Evolutionary conservation across 2,797 vertebrate genomes (phyloP).

Genomic region (Nannoperca obscura): DNA sequence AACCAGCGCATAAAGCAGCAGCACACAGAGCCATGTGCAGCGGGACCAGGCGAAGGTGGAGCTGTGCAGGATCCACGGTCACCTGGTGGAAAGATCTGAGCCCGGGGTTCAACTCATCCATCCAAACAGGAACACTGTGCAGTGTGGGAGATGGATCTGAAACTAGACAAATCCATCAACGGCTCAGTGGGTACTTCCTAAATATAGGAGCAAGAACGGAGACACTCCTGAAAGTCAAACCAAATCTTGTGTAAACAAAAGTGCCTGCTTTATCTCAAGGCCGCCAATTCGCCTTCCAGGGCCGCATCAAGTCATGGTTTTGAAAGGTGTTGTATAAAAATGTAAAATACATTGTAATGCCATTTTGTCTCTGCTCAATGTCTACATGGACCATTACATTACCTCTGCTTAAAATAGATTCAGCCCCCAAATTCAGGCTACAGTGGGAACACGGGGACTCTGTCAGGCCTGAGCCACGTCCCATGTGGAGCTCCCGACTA

Average conservation of each 20-base stretch:
- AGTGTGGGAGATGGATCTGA: slow-evolving; percentile 77
- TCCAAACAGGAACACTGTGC: slow-evolving; percentile 84
- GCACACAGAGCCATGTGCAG: slow-evolving; percentile 15
- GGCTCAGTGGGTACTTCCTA: slow-evolving; percentile 86
- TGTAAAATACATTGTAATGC: slow-evolving; percentile 70
- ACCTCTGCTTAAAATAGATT: slow-evolving; percentile 65
- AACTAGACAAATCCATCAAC: slow-evolving; percentile 85
- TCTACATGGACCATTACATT: slow-evolving; percentile 65
- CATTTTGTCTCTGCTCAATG: slow-evolving; percentile 75
- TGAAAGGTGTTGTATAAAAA: slow-evolving; percentile 82
- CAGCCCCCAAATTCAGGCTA: slow-evolving; percentile 41
- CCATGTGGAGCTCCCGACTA: slow-evolving; percentile 42
- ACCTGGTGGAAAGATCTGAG: slow-evolving; percentile 76
- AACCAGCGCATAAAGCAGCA: slow-evolving; percentile 24
- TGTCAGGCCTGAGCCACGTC: slow-evolving; percentile 31
- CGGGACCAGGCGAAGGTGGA: slow-evolving; percentile 41
- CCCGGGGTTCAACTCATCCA: slow-evolving; percentile 70
- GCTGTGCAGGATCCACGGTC: slow-evolving; percentile 65
- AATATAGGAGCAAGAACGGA: slow-evolving; percentile 87
- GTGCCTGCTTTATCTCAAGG: slow-evolving; percentile 85
- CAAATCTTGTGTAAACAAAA: slow-evolving; percentile 85
- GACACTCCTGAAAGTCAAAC: slow-evolving; percentile 87
- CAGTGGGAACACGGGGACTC: slow-evolving; percentile 34
- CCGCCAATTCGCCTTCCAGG: slow-evolving; percentile 81
- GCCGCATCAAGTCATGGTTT: slow-evolving; percentile 83